Base-by-base conservation (phyloP, 2,797 vertebrate genomes). In the Danio albolineatus region DNA sequence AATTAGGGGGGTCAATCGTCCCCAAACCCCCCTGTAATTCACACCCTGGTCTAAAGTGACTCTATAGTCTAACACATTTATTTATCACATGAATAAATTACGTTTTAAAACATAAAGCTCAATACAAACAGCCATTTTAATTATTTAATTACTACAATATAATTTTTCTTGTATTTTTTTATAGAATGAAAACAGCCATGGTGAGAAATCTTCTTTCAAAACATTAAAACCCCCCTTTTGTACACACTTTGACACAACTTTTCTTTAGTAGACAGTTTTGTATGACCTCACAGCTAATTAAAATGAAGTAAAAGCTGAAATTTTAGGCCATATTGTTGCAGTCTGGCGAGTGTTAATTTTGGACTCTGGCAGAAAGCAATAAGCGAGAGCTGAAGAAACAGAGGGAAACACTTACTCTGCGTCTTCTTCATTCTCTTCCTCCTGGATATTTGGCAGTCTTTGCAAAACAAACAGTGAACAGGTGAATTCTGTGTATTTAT, bases 361-460 rank as follows among this genome's bases (percentile, higher is more conserved):
- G 54, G 44, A 54, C 36, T 36, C n/a, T 13, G 36, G 16, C 61
- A 62, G 56, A 49, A 49, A 67, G n/a, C 56, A 76, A 41, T 1
- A 2, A 28, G 19, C 4, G 5, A 78, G 36, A n/a, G 14, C 9
- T 6, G 14, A 78, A 28, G 69, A 51, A 75, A 2, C 21, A 13
- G n/a, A 38, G 19, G 16, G 54, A 21, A 0, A 5, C 14, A 92
- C 94, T 91, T 89, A 95, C 94, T 94, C 93, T 61, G 92, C 89
- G 1, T 94, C 93, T 1, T 94, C 94, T 87, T 95, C 93, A 17
- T 93, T 91, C 36, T 94, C 92, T 86, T 94, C 94, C 86, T 95
- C 94, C 83, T 85, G 90, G 86, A 95, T 95, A 86, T 94, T 93
- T 38, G 93, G 92, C 46, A 95, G 89, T 74, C 94, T 94, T 89